These are phyloP conservation scores for Drosophila glabriapex DNA, from an alignment of 2,888 invertebrate species.

Conservation along the genomic window DNA sequence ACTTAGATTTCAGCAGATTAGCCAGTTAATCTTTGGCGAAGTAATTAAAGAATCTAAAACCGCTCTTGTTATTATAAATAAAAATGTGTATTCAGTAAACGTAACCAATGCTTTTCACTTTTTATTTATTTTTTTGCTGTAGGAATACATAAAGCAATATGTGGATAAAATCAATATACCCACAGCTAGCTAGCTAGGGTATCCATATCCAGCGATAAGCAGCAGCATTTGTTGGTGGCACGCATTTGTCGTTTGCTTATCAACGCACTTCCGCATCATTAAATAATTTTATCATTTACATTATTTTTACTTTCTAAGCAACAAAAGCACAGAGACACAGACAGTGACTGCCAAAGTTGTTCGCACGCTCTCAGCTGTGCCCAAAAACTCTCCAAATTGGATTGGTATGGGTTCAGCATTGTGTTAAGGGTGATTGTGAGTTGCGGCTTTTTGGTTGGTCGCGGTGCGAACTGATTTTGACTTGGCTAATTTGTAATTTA, in stretches of 20 bases:
- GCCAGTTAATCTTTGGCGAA: neutral
- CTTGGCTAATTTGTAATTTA: conserved; percentile 79
- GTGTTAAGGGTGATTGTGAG: conserved; percentile 11
- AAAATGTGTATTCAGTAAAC: neutral
- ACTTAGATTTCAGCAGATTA: neutral
- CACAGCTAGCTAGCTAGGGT: conserved; percentile 29
- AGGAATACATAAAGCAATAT: neutral
- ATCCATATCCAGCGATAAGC: conserved; percentile 17
- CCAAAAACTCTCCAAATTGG: conserved; percentile 11
- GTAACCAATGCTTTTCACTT: neutral
- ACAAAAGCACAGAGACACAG: neutral
- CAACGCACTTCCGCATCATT: conserved; percentile 83
- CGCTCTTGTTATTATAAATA: neutral
- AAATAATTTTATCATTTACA: conserved; percentile 83
- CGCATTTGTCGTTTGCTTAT: conserved; percentile 79
- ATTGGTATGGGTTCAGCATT: neutral
- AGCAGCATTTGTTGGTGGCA: conserved; percentile 50
- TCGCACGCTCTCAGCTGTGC: conserved; percentile 44
- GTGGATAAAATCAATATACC: neutral
- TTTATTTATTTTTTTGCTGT: too few species aligned
- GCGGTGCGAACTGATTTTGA: conserved; percentile 43
- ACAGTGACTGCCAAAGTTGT: conserved; percentile 47
- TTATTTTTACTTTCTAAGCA: conserved; percentile 82
- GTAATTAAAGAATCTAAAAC: neutral
- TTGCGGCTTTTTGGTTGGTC: conserved; percentile 28